A percentile compares a stretch with the other conserved stretches of the same genome.
phyloP scores from a whole-genome alignment of 2,113 vertebrate genomes.

The Alethe castanea region DNA sequence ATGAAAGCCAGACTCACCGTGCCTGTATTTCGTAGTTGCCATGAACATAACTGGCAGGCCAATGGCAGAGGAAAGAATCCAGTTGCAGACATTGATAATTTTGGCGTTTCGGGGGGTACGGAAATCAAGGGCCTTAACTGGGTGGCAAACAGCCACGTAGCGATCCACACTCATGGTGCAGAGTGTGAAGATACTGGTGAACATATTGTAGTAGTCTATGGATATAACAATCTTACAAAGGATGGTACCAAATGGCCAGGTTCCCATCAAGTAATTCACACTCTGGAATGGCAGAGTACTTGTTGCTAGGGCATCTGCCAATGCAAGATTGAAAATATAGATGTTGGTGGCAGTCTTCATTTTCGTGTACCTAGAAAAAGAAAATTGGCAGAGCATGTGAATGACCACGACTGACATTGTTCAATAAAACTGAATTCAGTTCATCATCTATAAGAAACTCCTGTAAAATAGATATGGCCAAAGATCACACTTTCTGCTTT shows the following conservation, averaged over 20 bases:
- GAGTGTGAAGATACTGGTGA: constrained; percentile 98
- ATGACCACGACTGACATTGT: background rate
- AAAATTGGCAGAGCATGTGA: background rate
- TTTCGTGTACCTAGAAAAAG: constrained; percentile 89
- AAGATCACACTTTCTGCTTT: background rate
- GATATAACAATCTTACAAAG: constrained; percentile 96
- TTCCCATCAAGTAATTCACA: constrained; percentile 97
- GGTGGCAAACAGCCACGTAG: constrained; percentile 96
- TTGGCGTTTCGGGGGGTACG: constrained; percentile 95
- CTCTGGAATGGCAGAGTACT: constrained; percentile 98
- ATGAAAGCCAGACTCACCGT: constrained; percentile 67
- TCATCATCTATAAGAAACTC: background rate
- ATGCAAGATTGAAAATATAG: constrained; percentile 97
- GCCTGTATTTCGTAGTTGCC: constrained; percentile 84
- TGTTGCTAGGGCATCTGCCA: constrained; percentile 94
- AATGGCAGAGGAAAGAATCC: constrained; percentile 97
- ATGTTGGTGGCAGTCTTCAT: constrained; percentile 99
- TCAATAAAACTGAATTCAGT: background rate
- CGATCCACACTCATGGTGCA: constrained; percentile 99
- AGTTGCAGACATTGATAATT: constrained; percentile 97
- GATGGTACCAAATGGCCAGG: constrained; percentile 93
- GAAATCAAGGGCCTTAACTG: constrained; percentile 95
- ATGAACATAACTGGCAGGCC: constrained; percentile 98
- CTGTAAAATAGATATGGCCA: background rate
- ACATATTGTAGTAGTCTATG: constrained; percentile 99